Conservation (phyloP, 2,113 vertebrate species). For the Psilopsiagon aurifrons region DNA sequence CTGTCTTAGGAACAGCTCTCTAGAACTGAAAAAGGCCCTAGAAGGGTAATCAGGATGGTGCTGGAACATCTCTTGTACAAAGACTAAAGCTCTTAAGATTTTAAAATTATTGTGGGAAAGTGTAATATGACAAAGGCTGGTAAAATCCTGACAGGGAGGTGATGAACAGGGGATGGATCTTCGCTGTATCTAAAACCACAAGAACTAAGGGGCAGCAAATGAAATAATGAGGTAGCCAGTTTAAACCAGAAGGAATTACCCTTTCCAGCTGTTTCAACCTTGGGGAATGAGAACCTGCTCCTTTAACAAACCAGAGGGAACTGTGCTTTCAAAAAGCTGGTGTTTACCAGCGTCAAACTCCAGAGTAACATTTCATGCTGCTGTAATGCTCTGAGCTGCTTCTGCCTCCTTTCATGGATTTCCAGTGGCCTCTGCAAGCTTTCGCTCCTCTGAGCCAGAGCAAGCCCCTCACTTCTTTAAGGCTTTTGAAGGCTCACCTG, state of each 20-base stretch:
- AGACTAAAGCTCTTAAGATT: not conserved
- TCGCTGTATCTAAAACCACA: not conserved
- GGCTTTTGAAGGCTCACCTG: not conserved
- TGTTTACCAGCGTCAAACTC: not conserved
- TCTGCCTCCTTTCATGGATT: not conserved
- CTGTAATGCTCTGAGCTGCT: not conserved
- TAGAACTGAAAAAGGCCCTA: not conserved
- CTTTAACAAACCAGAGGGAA: not conserved
- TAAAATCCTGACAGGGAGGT: not conserved
- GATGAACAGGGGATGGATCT: not conserved
- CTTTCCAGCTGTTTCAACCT: not conserved
- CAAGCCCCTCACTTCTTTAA: not conserved
- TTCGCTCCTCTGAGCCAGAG: not conserved
- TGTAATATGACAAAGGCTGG: not conserved
- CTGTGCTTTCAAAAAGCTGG: not conserved
- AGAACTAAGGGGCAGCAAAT: not conserved
- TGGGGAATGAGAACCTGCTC: not conserved
- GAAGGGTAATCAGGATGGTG: not conserved
- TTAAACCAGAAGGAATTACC: not conserved
- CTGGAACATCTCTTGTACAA: not conserved
- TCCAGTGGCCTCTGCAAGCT: not conserved
- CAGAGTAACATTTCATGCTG: not conserved
- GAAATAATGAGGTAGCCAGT: not conserved
- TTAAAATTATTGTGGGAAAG: not conserved
- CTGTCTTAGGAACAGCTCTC: not conserved